A percentile compares a stretch with the other conserved stretches of the same genome.
Conservation (phyloP, 2,888 invertebrate species). For the Sussaba pulchella region DNA sequence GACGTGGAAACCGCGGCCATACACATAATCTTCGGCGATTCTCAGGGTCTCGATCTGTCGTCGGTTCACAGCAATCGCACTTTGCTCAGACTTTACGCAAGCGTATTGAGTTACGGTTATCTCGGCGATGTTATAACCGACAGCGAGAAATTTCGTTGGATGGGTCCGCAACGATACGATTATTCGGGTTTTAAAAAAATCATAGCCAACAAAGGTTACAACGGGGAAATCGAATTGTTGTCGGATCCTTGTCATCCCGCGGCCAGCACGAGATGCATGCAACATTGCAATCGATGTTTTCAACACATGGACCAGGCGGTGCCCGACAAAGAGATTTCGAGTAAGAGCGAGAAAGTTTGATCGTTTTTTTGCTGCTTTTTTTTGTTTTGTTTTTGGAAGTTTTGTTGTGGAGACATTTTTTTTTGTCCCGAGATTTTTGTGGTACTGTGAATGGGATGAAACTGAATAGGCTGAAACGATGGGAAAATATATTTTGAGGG, state of each 20-base stretch:
- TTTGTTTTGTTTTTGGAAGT: too few species aligned
- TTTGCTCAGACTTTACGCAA: slow-evolving; percentile 89
- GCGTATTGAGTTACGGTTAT: slow-evolving; percentile 93
- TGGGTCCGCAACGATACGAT: slow-evolving; percentile 94
- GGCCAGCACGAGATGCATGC: slow-evolving; percentile 84
- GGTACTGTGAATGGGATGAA: too few species aligned
- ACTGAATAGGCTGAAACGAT: too few species aligned
- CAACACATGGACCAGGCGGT: slow-evolving; percentile 76
- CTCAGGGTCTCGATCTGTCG: slow-evolving; percentile 90
- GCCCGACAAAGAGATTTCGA: slow-evolving; percentile 78
- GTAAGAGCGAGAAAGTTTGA: slow-evolving; percentile 70
- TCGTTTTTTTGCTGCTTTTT: neutral
- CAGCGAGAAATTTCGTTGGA: slow-evolving; percentile 93
- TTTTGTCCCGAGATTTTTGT: too few species aligned
- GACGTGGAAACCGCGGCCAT: slow-evolving; percentile 93
- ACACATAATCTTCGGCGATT: slow-evolving; percentile 92
- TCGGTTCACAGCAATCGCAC: slow-evolving; percentile 88
- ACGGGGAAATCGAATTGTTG: slow-evolving; percentile 87
- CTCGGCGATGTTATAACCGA: slow-evolving; percentile 93
- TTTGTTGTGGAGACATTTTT: too few species aligned
- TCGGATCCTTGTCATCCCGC: slow-evolving; percentile 84
- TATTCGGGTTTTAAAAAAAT: slow-evolving; percentile 90
- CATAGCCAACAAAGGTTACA: slow-evolving; percentile 87
- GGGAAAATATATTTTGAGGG: too few species aligned
- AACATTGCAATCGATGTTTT: slow-evolving; percentile 84